Evolutionary conservation across 2,797 vertebrate genomes (phyloP).

Genomic region (Coregonus suidteri): DNA sequence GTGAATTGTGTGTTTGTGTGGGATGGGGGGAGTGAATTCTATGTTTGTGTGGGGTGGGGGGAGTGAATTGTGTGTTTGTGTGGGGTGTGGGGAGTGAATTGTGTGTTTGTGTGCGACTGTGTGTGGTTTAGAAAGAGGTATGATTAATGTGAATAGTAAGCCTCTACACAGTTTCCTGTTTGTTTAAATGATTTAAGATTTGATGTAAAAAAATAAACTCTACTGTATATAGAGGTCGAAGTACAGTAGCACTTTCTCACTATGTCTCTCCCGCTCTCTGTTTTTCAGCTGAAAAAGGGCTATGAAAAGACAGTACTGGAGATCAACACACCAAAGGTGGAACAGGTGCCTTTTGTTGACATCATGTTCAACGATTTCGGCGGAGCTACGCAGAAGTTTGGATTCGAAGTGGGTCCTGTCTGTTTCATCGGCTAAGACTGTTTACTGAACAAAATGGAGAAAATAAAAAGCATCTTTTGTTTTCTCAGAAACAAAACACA

Average conservation of each 20-base stretch:
- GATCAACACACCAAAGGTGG: slow-evolving; percentile 95
- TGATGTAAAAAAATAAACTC: slow-evolving; percentile 10
- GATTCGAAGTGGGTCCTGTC: slow-evolving; percentile 98
- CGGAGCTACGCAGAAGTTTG: slow-evolving; percentile 94
- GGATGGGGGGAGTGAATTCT: not conserved
- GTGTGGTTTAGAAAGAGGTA: no score
- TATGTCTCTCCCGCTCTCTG: slow-evolving; percentile 12
- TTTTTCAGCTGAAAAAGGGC: slow-evolving; percentile 88
- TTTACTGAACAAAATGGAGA: slow-evolving; percentile 69
- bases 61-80: not conserved
- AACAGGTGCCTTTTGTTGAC: slow-evolving; percentile 95
- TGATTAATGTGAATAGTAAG: not conserved
- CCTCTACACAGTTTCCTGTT: not conserved
- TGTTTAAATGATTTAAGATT: not conserved
- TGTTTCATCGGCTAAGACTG: slow-evolving; percentile 96
- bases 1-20: not conserved
- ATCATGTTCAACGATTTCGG: slow-evolving; percentile 99
- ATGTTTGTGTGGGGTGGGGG: not conserved
- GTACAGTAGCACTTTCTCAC: not conserved
- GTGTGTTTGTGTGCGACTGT: slow-evolving; percentile 7
- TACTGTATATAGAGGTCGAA: not conserved
- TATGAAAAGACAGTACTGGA: slow-evolving; percentile 97
- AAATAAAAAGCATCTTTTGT: slow-evolving; percentile 69
- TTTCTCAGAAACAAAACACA: slow-evolving; percentile 73
- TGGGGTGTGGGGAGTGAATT: not conserved